phyloP scores from a whole-genome alignment of 2,797 vertebrate genomes.

The Karalla daura region DNA sequence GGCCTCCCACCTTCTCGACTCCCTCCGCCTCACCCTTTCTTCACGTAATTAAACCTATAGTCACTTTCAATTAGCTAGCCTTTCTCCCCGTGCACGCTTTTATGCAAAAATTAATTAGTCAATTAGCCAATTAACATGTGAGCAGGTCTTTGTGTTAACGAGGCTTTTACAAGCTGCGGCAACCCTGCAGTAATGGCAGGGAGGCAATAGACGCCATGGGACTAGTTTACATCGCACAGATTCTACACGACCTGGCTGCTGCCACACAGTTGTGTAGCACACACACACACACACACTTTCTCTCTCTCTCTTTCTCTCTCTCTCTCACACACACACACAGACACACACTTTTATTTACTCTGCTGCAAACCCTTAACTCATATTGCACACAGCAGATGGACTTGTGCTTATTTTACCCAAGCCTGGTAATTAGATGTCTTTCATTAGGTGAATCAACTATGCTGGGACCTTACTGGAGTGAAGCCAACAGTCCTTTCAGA shows the following conservation, averaged over 20 bases:
- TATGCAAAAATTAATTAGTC: conserved; percentile 89
- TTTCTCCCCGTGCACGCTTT: conserved; percentile 80
- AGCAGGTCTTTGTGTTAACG: conserved; percentile 90
- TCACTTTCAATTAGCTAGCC: conserved; percentile 87
- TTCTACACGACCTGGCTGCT: conserved; percentile 37
- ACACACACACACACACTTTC: conserved; percentile 23
- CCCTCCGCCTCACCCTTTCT: conserved; percentile 52
- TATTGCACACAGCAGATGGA: conserved; percentile 54
- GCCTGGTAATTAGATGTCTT: conserved; percentile 72
- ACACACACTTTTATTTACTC: conserved; percentile 47
- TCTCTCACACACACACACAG: conserved; percentile 11
- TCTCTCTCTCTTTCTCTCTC: too few relatives aligned
- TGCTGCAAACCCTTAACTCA: conserved; percentile 45
- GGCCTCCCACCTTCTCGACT: conserved; percentile 59
- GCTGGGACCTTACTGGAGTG: conserved; percentile 58
- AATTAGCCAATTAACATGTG: conserved; percentile 92
- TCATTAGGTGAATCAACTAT: conserved; percentile 72
- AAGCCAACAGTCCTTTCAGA: conserved; percentile 64
- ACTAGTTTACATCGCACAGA: conserved; percentile 68
- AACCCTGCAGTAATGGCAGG: conserved; percentile 85
- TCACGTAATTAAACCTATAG: conserved; percentile 89
- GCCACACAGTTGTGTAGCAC: conserved; percentile 17
- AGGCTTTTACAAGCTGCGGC: conserved; percentile 88
- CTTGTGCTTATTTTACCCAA: conserved; percentile 69
- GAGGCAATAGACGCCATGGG: conserved; percentile 81